These are phyloP conservation scores for Limnothrissa miodon DNA, from an alignment of 2,113 vertebrate species.

Conservation along the genomic window DNA sequence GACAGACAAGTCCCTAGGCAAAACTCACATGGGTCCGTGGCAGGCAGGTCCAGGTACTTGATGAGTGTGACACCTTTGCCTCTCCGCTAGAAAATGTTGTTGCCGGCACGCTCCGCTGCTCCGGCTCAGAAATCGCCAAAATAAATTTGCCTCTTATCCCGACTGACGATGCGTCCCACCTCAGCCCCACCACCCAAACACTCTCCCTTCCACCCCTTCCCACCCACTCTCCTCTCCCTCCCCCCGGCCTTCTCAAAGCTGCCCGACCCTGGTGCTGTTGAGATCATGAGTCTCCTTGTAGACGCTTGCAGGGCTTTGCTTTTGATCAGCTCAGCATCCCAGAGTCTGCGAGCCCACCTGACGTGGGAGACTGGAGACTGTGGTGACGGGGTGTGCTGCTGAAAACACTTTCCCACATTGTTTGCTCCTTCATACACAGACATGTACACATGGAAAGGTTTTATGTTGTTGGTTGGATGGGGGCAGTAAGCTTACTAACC, in stretches of 20 bases:
- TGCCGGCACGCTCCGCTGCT: slow-evolving; percentile 72
- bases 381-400: slow-evolving; percentile 50
- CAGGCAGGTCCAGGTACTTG: slow-evolving; percentile 76
- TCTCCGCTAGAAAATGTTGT: slow-evolving; percentile 69
- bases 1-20: slow-evolving; percentile 80
- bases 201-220: not conserved
- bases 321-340: slow-evolving; percentile 67
- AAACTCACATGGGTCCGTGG: slow-evolving; percentile 63
- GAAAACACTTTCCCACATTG: slow-evolving; percentile 68
- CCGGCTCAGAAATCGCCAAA: slow-evolving; percentile 70
- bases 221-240: slow-evolving; percentile 14
- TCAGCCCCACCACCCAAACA: not conserved
- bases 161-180: slow-evolving; percentile 61
- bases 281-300: slow-evolving; percentile 75
- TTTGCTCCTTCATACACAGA: slow-evolving; percentile 57
- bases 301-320: slow-evolving; percentile 71
- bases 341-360: slow-evolving; percentile 68
- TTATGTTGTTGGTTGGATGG: not conserved
- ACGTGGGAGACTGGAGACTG: slow-evolving; percentile 53
- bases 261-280: slow-evolving; percentile 71
- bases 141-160: slow-evolving; percentile 75
- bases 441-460: not conserved
- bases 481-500: slow-evolving; percentile 57
- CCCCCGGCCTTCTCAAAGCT: slow-evolving; percentile 59
- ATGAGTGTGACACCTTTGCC: slow-evolving; percentile 77